Evolutionary conservation across 2,113 vertebrate species (phyloP), one percentile per base, ranked within the genome.

Genomic region (Corvus moneduloides): DNA sequence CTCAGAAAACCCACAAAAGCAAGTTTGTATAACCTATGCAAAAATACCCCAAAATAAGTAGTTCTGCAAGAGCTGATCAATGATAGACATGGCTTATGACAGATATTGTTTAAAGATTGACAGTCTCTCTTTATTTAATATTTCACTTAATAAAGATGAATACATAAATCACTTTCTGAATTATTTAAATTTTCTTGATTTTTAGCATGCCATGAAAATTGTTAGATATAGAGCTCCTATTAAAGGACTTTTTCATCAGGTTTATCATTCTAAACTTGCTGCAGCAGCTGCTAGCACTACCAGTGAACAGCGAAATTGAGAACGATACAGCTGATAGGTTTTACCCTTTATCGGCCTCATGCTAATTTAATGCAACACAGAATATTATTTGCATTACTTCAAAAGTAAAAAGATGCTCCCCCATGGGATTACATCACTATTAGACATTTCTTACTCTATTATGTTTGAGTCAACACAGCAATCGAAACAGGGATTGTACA

Each of bases 301-400:
- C 61, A 88, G 64, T 61, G 90, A 96, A 83, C 67, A 95, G 59
- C 9, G 0, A 96, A 96, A 95, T 80, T 85, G 43, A 80, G 75
- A 88, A 83, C 0, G 22, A 83, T 84, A 76, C 52, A 90, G 87
- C 51, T 83, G 78, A 84, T 80, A 93, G 26, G 27, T 83, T 94
- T 88, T 90, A 62, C 35, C 59, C 59, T 94, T 91, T 96, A 86
- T 94, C 87, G 96, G 35, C 44, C 64, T 91, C 82, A 41, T 52
- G 46, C 35, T 95, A 95, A 96, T 94, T 95, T 93, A 94, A 88
- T 87, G 92, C 82, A 92, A 93, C 75, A 88, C 51, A 86, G 79
- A 91, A 55, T 90, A 93, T 90, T 94, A 88, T 94, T 91, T 96
- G 39, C 52, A 71, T 86, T 96, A 77, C 55, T 93, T 95, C 4